Evolutionary conservation across 2,113 vertebrate species (phyloP), one percentile per base, ranked within the genome.

Genomic region (Notarius lentiginosus): DNA sequence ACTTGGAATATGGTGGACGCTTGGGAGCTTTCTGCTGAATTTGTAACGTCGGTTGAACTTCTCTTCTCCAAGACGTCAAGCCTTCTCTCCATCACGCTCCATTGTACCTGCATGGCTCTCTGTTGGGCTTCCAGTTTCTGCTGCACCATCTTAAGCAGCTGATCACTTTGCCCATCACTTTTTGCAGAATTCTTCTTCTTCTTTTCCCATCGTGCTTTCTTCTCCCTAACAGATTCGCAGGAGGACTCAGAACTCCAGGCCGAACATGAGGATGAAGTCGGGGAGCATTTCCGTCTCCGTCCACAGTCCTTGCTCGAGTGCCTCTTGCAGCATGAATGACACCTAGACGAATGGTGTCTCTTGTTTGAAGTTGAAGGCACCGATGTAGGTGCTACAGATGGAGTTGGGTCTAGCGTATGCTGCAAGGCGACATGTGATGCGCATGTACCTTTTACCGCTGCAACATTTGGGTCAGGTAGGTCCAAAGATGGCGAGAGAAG

Each of bases 101-200:
- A 91, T 58, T 92, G 91, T 8, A 84, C 60, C 63, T 92, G 88
- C 55, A 89, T 63, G 11, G 88, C 84, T 82, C 84, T 87, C 75
- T 91, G 89, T 49, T 91, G 90, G 12, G 89, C 85, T 30, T 90
- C 89, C 83, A 92, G 51, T 75, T 90, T 91, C 89, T 90, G 87
- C 51, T 91, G 87, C 83, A 92, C 84, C 68, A 86, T 73, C 79
- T 89, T 87, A 15, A 92, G 70, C 24, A 91, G 79, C n/a, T 76
- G 88, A 2, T 56, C 68, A 4, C 85, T 85, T 60, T 83, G 77
- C n/a, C 73, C 24, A 68, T 87, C 66, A 7, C 47, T 41, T 34
- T 70, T 56, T 2, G 56, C 53, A 4, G 34, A 65, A 12, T 63
- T 87, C 51, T 73, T 82, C 8, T 79, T 87, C 51, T 73, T 82